Base-by-base conservation (phyloP, 2,797 vertebrate species). In the Lepus townsendii region DNA sequence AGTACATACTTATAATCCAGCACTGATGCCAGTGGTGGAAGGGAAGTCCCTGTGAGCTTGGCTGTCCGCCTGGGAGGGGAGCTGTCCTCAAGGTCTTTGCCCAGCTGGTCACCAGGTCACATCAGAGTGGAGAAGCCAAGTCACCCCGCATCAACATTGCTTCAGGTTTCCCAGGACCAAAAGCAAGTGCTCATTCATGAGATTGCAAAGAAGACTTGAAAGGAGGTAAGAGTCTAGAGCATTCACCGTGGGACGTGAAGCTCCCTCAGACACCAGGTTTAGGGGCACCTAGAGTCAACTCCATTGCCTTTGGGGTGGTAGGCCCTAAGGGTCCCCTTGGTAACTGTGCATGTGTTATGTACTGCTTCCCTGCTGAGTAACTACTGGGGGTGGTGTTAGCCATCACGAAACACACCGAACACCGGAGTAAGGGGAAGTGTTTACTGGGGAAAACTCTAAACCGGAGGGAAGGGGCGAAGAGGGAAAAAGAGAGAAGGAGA, bases 191-290 rank as follows among this genome's bases (percentile, higher is more conserved):
- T 71, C 20, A 4, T 17, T 26, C 30, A 30, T n/a, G 50, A 87
- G 47, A 27, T 0, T 50, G 14, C 19, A 30, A 17, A 22, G 38
- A 26, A 1, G 2, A 26, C 35, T 17, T 6, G 8, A 47, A 66
- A 24, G 26, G 16, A 77, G 71, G 5, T 30, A 20, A 42, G 52
- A 20, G 7, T 0, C 3, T 54, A 17, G 14, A 20, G 32, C 0
- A 5, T 22, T 68, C 8, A 42, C n/a, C 2, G 8, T 0, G 13
- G 16, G 20, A 7, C 1, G 4, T 5, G 35, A 72, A 26, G 8
- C 24, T 35, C 7, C 24, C 30, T 65, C 27, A 10, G 68, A 52
- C 10, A 6, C 2, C 7, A 20, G 27, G 16, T 20, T 60, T 35
- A 13, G 17, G 63, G 72, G 63, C 54, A 27, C 50, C 10, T 8